These are phyloP conservation scores for Villa cingulata DNA, from an alignment of 2,888 invertebrate species.

Conservation along the genomic window DNA sequence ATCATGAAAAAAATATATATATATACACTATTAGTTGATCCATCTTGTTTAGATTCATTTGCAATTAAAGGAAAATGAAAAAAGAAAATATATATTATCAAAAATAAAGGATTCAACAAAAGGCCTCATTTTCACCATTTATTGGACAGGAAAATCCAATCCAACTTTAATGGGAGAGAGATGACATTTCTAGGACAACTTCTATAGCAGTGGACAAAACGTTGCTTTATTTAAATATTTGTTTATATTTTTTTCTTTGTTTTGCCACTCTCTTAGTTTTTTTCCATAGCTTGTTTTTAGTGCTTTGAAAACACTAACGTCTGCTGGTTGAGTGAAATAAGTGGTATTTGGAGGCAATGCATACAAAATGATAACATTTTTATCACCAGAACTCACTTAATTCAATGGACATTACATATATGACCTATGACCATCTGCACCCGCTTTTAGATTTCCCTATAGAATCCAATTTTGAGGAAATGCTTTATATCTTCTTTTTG, in stretches of 20 bases:
- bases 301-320: conserved; percentile 13
- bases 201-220: conserved; percentile 2
- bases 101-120: too few relatives aligned
- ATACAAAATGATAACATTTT: conserved; percentile 4
- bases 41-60: too few relatives aligned
- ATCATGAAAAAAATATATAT: too few relatives aligned
- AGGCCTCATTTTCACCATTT: conserved; percentile 10
- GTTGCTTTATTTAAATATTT: conserved; percentile 6
- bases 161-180: not conserved
- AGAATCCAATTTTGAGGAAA: conserved; percentile 6
- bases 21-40: too few relatives aligned
- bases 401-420: conserved; percentile 7
- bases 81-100: too few relatives aligned
- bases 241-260: not conserved
- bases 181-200: not conserved
- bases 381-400: conserved; percentile 8
- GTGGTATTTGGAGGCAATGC: conserved; percentile 12
- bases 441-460: conserved; percentile 2
- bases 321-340: conserved; percentile 13
- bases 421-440: conserved; percentile 7
- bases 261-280: conserved; percentile 11
- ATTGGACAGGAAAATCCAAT: conserved; percentile 8
- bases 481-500: not conserved
- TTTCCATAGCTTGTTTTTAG: conserved; percentile 13
- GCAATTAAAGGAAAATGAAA: too few relatives aligned